Conservation (phyloP, 2,113 vertebrate species). For the Athene cunicularia region DNA sequence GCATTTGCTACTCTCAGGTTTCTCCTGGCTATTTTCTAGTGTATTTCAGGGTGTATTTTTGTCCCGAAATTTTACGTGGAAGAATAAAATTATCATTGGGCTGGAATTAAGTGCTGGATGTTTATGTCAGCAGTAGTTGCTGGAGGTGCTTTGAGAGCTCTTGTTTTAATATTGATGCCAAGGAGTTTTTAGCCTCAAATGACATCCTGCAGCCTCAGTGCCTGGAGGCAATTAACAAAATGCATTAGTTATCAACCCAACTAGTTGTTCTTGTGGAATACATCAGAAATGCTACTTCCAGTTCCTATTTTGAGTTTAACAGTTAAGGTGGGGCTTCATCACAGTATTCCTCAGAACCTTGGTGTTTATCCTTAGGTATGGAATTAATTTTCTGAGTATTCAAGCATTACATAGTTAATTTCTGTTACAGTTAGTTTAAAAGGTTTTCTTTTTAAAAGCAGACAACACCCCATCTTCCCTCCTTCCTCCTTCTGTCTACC, state of each 20-base stretch:
- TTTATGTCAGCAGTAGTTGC: not conserved
- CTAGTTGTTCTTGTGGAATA: not conserved
- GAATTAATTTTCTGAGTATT: not conserved
- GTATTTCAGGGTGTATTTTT: not conserved
- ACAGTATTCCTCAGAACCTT: not conserved
- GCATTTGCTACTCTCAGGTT: not conserved
- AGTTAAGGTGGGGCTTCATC: not conserved
- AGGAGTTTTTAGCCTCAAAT: not conserved
- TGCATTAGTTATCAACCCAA: not conserved
- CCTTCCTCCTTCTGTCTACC: not conserved
- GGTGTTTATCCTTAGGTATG: not conserved
- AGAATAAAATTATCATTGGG: not conserved
- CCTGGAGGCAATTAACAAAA: not conserved
- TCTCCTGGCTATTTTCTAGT: not conserved
- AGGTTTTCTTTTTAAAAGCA: not conserved
- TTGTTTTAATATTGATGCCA: not conserved
- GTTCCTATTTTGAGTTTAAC: not conserved
- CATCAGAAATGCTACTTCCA: not conserved
- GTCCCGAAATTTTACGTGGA: fast-evolving
- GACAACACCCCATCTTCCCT: not conserved
- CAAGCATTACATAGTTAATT: not conserved
- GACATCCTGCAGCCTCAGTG: not conserved
- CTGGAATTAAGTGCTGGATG: not conserved
- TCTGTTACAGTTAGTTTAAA: not conserved
- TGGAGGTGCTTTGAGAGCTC: not conserved